Percentiles rank a stretch among this genome's conserved stretches.
phyloP scores from a whole-genome alignment of 2,113 vertebrate species.

The Phalacrocorax brasilianus region DNA sequence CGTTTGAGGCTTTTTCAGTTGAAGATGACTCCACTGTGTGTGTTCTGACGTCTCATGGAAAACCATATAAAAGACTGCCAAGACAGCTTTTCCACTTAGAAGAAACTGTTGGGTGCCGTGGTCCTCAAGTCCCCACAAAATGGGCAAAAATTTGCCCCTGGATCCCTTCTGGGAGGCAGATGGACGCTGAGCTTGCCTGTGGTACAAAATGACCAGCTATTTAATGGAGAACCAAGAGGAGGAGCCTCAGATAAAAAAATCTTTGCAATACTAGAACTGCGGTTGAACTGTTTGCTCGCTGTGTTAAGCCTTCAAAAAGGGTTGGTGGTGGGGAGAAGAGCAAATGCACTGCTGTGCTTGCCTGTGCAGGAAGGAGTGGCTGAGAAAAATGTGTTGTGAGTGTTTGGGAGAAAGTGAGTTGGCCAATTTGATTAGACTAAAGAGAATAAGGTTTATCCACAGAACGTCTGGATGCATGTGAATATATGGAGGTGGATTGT shows the following conservation, averaged over 20 bases:
- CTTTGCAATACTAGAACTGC: neutral
- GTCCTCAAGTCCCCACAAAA: neutral
- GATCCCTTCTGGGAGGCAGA: neutral
- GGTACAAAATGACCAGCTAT: neutral
- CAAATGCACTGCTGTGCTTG: neutral
- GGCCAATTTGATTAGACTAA: neutral
- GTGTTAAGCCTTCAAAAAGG: neutral
- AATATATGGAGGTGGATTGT: neutral
- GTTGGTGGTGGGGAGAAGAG: neutral
- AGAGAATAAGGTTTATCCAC: neutral
- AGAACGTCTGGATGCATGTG: neutral
- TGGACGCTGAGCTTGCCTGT: neutral
- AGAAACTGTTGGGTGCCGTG: neutral
- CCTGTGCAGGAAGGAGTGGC: neutral
- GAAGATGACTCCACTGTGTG: neutral
- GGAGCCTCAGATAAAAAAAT: neutral
- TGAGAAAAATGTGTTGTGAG: neutral
- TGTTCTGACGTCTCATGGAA: neutral
- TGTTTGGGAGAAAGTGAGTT: neutral
- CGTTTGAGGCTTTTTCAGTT: neutral
- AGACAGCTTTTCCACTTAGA: neutral
- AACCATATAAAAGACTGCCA: neutral
- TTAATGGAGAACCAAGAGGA: neutral
- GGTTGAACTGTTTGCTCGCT: neutral
- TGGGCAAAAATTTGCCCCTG: neutral